A percentile compares a stretch with the other conserved stretches of the same genome.
Evolutionary conservation across 2,797 vertebrate genomes (phyloP).

Genomic region (Manis crassicaudata): DNA sequence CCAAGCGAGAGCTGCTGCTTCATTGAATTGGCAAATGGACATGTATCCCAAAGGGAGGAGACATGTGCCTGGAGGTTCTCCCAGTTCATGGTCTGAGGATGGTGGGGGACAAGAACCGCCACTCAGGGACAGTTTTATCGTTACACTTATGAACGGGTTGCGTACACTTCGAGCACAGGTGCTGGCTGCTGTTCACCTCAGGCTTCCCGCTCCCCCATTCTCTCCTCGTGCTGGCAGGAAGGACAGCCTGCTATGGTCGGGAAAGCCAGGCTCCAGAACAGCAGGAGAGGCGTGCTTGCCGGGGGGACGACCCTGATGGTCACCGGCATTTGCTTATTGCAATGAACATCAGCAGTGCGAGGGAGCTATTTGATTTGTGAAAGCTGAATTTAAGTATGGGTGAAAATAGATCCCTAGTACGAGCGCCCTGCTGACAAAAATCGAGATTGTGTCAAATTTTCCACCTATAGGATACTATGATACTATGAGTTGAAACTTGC

Average conservation of each 20-base stretch:
- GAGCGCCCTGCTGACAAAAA: neutral
- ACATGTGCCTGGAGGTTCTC: neutral
- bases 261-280: neutral
- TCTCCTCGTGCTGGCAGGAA: neutral
- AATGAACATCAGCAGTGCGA: neutral
- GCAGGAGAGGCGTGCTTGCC: neutral
- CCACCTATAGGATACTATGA: neutral
- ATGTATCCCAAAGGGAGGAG: neutral
- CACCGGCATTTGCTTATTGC: neutral
- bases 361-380: neutral
- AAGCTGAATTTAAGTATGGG: neutral
- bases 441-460: neutral
- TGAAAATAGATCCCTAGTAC: neutral
- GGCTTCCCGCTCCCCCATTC: fast-evolving
- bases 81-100: neutral
- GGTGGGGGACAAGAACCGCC: neutral
- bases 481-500: neutral
- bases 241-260: neutral
- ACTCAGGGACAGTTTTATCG: neutral
- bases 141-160: neutral
- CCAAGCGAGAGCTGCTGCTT: neutral
- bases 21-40: neutral
- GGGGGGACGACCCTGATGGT: neutral
- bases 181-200: neutral
- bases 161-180: slow-evolving; percentile 9